These are phyloP conservation scores for Geotrupes spiniger DNA, from an alignment of 2,888 invertebrate genomes.

Conservation along the genomic window DNA sequence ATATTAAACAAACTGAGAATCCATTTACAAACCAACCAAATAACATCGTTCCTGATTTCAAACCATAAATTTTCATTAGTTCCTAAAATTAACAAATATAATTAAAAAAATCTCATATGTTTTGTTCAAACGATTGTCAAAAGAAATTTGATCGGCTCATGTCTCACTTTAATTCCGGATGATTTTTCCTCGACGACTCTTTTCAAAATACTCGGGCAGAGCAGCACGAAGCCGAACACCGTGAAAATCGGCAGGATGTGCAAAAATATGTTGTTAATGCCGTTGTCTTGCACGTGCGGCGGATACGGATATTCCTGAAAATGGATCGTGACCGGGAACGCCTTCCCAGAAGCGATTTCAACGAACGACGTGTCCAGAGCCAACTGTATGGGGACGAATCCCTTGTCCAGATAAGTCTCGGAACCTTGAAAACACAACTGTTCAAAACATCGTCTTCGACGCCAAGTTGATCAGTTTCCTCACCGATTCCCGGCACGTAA, in stretches of 20 bases:
- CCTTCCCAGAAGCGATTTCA: conserved; percentile 34
- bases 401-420: conserved; percentile 50
- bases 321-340: conserved; percentile 36
- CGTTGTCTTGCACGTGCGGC: conserved; percentile 43
- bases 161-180: conserved; percentile 58
- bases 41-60: conserved; percentile 83
- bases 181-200: conserved; percentile 60
- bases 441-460: conserved; percentile 18
- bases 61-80: conserved; percentile 90
- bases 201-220: conserved; percentile 55
- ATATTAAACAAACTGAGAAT: conserved; percentile 63
- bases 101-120: too few relatives aligned
- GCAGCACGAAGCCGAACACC: conserved; percentile 51
- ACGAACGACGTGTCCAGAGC: conserved; percentile 60
- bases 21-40: conserved; percentile 81
- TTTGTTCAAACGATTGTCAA: too few relatives aligned
- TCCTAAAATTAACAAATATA: conserved; percentile 57
- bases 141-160: too few relatives aligned
- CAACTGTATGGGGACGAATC: conserved; percentile 59
- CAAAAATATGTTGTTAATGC: conserved; percentile 39
- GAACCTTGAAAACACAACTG: conserved; percentile 40
- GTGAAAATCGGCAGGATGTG: conserved; percentile 47
- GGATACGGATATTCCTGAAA: conserved; percentile 60
- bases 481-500: conserved; percentile 24
- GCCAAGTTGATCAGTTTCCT: conserved; percentile 8